Conservation (phyloP, 2,113 vertebrate genomes). For the Pheucticus melanocephalus region DNA sequence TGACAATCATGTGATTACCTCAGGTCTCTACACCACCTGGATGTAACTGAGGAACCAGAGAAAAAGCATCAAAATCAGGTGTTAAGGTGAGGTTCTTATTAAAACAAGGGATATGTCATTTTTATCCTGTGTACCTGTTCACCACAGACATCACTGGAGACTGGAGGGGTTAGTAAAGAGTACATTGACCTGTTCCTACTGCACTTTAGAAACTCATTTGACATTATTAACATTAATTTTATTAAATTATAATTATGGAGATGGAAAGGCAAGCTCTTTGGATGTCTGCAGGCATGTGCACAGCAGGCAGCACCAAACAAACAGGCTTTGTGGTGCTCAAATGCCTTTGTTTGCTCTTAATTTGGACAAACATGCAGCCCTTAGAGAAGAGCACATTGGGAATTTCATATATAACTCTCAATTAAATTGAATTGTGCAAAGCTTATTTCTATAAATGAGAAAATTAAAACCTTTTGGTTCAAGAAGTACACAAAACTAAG, state of each 20-base stretch:
- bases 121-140: neutral
- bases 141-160: neutral
- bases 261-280: neutral
- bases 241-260: neutral
- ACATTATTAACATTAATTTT: neutral
- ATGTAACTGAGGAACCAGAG: neutral
- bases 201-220: neutral
- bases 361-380: constrained; percentile 27
- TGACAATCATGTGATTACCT: neutral
- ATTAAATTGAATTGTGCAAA: constrained; percentile 50
- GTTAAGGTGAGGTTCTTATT: neutral
- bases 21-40: neutral
- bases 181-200: neutral
- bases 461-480: constrained; percentile 62
- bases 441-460: constrained; percentile 63
- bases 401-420: constrained; percentile 40
- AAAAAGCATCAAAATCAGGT: neutral
- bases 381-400: constrained; percentile 13
- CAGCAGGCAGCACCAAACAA: neutral
- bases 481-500: constrained; percentile 32
- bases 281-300: constrained; percentile 1
- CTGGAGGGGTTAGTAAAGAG: neutral
- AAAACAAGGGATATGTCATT: neutral
- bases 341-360: constrained; percentile 31
- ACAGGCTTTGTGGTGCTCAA: neutral